Evolutionary conservation across 64 coral and sea anemone genomes (phyloP).

Genomic region (Astreopora myriophthalma): DNA sequence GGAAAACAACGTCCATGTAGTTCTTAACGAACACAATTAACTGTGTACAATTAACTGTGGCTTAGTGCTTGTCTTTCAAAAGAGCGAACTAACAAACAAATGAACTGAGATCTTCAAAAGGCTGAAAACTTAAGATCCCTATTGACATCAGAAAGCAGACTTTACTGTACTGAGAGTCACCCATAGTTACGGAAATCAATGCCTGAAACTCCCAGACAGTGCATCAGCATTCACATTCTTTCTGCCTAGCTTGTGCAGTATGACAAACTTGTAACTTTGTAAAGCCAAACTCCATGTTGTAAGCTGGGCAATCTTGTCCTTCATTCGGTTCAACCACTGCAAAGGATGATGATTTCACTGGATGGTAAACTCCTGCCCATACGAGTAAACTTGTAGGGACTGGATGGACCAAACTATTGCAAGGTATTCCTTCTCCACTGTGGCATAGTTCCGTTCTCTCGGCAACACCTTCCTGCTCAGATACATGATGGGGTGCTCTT

Average conservation of each 20-base stretch:
- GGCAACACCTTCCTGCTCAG: constrained; percentile 13
- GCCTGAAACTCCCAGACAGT: no score
- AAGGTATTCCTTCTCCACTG: constrained; percentile 50
- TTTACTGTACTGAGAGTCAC: no score
- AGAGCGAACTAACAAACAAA: no score
- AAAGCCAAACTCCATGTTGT: constrained; percentile 15
- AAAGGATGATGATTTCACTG: constrained; percentile 42
- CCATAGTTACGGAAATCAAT: no score
- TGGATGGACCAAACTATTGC: constrained; percentile 29
- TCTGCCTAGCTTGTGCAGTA: neutral
- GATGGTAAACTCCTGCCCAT: constrained; percentile 9
- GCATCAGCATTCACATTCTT: constrained; percentile 10
- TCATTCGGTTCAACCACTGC: constrained; percentile 15
- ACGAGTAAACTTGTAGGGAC: constrained; percentile 1
- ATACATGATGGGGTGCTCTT: neutral
- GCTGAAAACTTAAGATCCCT: no score
- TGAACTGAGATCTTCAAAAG: no score
- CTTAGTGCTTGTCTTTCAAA: no score
- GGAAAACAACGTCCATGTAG: no score
- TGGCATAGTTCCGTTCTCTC: constrained; percentile 6
- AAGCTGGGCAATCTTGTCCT: neutral
- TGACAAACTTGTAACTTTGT: neutral
- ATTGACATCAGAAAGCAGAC: no score
- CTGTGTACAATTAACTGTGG: no score
- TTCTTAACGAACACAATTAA: no score